Percentiles rank a stretch among this genome's conserved stretches.
Evolutionary conservation across 2,888 invertebrate genomes (phyloP).

Genomic region (Zeuzera pyrina): DNA sequence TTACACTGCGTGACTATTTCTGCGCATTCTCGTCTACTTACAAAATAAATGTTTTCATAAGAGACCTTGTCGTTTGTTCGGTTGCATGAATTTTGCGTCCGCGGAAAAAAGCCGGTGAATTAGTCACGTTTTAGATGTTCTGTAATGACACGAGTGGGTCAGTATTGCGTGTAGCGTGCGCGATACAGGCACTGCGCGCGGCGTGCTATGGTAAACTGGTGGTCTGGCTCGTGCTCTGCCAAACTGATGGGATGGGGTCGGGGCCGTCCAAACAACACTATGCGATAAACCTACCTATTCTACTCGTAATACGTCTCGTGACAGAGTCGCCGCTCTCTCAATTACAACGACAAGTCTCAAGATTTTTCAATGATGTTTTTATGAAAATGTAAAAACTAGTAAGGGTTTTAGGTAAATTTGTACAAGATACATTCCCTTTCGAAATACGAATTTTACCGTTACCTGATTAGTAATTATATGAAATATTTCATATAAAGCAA

Average conservation of each 20-base stretch:
- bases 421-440: too few relatives aligned
- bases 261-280: slow-evolving; percentile 43
- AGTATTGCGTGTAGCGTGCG: slow-evolving; percentile 11
- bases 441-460: too few relatives aligned
- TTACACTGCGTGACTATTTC: too few relatives aligned
- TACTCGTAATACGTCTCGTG: slow-evolving; percentile 22
- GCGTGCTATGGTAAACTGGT: slow-evolving; percentile 55
- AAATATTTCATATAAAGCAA: too few relatives aligned
- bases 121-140: slow-evolving; percentile 10
- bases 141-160: slow-evolving; percentile 12
- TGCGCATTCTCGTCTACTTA: too few relatives aligned
- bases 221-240: slow-evolving; percentile 20
- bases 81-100: too few relatives aligned
- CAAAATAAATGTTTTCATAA: too few relatives aligned
- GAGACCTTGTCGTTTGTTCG: too few relatives aligned
- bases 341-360: slow-evolving; percentile 14
- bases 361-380: too few relatives aligned
- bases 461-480: too few relatives aligned
- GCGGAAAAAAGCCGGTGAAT: slow-evolving; percentile 5
- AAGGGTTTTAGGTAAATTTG: too few relatives aligned
- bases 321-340: slow-evolving; percentile 13
- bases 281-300: slow-evolving; percentile 33
- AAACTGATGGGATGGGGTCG: slow-evolving; percentile 53
- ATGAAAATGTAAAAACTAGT: too few relatives aligned
- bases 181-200: slow-evolving; percentile 44